These are phyloP conservation scores for Omphaloscelis lunosa DNA, from an alignment of 2,888 invertebrate genomes.

Conservation along the genomic window DNA sequence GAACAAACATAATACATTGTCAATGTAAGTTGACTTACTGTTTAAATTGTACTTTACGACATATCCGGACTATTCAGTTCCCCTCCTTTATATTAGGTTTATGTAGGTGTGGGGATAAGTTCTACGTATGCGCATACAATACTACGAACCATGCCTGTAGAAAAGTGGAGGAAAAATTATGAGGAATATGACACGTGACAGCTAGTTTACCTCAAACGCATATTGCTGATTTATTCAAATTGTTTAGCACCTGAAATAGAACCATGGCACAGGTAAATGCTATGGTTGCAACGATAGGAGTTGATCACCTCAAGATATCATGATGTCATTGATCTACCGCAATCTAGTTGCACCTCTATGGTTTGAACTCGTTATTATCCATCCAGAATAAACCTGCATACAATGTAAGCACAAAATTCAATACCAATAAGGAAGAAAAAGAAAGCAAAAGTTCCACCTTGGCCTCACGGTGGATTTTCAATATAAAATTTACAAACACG, in stretches of 20 bases:
- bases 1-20: neutral
- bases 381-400: neutral
- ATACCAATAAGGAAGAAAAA: neutral
- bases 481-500: slow-evolving; percentile 17
- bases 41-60: slow-evolving; percentile 45
- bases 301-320: too few relatives aligned
- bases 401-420: neutral
- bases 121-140: slow-evolving; percentile 43
- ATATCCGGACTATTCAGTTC: slow-evolving; percentile 50
- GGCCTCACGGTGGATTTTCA: neutral
- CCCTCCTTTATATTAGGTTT: slow-evolving; percentile 58
- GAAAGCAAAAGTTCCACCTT: slow-evolving; percentile 3
- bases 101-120: slow-evolving; percentile 48
- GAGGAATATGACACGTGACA: slow-evolving; percentile 15
- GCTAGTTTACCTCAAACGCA: neutral
- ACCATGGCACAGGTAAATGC: too few relatives aligned
- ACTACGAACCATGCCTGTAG: slow-evolving; percentile 1
- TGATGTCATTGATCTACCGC: neutral
- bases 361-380: neutral
- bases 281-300: neutral
- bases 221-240: neutral
- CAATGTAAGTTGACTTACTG: slow-evolving; percentile 57
- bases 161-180: slow-evolving; percentile 39
- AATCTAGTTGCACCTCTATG: neutral
- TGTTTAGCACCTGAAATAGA: neutral